Percentiles rank a stretch among this genome's conserved stretches.
Conservation (phyloP, 2,113 vertebrate species). For the Pteronura brasiliensis region DNA sequence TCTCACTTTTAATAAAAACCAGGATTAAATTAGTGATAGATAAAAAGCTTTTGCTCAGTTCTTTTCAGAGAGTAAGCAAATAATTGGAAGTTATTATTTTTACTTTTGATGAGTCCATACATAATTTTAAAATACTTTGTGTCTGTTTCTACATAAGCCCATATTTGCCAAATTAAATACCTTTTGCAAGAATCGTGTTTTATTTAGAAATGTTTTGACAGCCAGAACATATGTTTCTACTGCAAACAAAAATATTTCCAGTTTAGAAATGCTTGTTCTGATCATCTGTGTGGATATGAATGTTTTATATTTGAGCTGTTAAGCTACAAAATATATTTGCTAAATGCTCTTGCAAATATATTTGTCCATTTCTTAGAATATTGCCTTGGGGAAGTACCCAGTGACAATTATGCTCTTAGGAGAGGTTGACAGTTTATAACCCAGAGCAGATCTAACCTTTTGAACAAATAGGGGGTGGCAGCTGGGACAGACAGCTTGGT, state of each 20-base stretch:
- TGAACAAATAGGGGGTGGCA: background rate
- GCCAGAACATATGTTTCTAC: constrained; percentile 49
- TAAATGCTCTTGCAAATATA: constrained; percentile 31
- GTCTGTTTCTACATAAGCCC: background rate
- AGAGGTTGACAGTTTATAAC: background rate
- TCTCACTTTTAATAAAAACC: background rate
- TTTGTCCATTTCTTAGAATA: constrained; percentile 33
- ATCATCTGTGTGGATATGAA: constrained; percentile 43
- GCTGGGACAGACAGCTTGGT: background rate
- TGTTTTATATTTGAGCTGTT: constrained; percentile 39
- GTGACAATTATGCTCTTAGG: background rate
- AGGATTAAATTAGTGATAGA: background rate
- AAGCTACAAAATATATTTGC: constrained; percentile 36
- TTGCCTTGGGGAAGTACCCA: constrained; percentile 2
- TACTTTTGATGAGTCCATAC: constrained; percentile 29
- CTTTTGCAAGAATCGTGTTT: constrained; percentile 53
- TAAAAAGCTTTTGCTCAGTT: background rate
- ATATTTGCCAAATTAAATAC: constrained; percentile 61
- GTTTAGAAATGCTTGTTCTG: constrained; percentile 51
- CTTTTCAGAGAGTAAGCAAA: background rate
- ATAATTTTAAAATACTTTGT: constrained; percentile 35
- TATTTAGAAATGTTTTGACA: constrained; percentile 67
- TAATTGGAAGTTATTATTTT: constrained; percentile 26
- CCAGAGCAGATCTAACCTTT: background rate
- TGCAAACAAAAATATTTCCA: constrained; percentile 63